Evolutionary conservation across 2,113 vertebrate species (phyloP).

Genomic region (Leptobrachium leishanense): DNA sequence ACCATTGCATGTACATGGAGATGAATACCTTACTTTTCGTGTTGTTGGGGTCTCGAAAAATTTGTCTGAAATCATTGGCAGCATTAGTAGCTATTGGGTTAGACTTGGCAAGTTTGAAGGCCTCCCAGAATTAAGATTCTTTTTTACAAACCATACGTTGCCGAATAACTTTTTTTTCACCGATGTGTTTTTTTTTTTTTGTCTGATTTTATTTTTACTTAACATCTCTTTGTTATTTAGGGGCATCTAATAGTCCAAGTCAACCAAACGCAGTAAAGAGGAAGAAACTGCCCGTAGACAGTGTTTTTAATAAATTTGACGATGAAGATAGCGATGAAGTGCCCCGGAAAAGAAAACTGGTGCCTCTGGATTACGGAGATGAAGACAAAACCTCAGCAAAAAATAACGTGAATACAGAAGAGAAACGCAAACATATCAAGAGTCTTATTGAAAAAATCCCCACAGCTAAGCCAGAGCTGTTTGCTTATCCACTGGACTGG

Average conservation of each 20-base stretch:
- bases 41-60: too few species aligned
- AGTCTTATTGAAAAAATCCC: slow-evolving; percentile 98
- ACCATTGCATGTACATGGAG: too few species aligned
- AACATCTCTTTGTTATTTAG: slow-evolving; percentile 58
- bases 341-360: slow-evolving; percentile 92
- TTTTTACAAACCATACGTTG: too few species aligned
- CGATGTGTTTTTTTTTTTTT: too few species aligned
- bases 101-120: too few species aligned
- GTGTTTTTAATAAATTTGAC: slow-evolving; percentile 96
- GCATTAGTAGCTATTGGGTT: too few species aligned
- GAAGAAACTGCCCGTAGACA: slow-evolving; percentile 95
- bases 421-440: slow-evolving; percentile 98
- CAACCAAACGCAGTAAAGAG: slow-evolving; percentile 89
- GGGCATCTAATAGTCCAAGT: slow-evolving; percentile 89
- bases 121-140: too few species aligned
- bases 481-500: slow-evolving; percentile 96
- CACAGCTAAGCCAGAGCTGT: slow-evolving; percentile 95
- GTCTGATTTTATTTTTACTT: too few species aligned
- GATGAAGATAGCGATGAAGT: slow-evolving; percentile 94
- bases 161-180: too few species aligned
- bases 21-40: too few species aligned
- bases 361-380: slow-evolving; percentile 94
- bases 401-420: slow-evolving; percentile 89
- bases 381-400: slow-evolving; percentile 92
- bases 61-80: too few species aligned